Conservation (phyloP, 2,888 invertebrate genomes). For the Tachina fera region DNA sequence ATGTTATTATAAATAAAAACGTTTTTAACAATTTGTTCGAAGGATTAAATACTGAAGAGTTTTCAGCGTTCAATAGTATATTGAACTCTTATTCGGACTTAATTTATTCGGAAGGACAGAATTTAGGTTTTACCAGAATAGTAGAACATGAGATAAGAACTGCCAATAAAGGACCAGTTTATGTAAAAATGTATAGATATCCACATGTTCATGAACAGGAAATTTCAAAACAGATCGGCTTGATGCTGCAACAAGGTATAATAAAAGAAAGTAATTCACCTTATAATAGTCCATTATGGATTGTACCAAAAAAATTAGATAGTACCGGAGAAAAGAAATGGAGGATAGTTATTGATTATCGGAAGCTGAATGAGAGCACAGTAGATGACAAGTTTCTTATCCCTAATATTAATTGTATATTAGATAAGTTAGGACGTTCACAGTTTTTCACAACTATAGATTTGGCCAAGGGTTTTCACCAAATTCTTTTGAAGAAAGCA, state of each 20-base stretch:
- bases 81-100: slow-evolving; percentile 3
- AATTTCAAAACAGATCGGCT: slow-evolving; percentile 31
- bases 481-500: not conserved
- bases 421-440: slow-evolving; percentile 22
- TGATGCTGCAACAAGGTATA: slow-evolving; percentile 40
- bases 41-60: slow-evolving; percentile 24
- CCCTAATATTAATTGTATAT: slow-evolving; percentile 23
- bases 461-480: slow-evolving; percentile 2
- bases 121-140: slow-evolving; percentile 16
- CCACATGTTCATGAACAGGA: slow-evolving; percentile 28
- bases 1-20: not conserved
- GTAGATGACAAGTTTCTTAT: slow-evolving; percentile 39
- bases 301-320: slow-evolving; percentile 15
- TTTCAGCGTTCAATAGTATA: not conserved
- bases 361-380: slow-evolving; percentile 9
- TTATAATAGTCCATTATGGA: not conserved
- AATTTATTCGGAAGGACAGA: slow-evolving; percentile 29
- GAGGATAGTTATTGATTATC: slow-evolving; percentile 30
- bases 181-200: slow-evolving; percentile 28
- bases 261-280: not conserved
- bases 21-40: slow-evolving; percentile 26
- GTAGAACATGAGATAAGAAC: slow-evolving; percentile 28
- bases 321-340: not conserved
- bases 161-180: slow-evolving; percentile 12
- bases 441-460: slow-evolving; percentile 3